phyloP scores from a whole-genome alignment of 2,888 invertebrate genomes.

The Gastracanthus pulcherrimus region DNA sequence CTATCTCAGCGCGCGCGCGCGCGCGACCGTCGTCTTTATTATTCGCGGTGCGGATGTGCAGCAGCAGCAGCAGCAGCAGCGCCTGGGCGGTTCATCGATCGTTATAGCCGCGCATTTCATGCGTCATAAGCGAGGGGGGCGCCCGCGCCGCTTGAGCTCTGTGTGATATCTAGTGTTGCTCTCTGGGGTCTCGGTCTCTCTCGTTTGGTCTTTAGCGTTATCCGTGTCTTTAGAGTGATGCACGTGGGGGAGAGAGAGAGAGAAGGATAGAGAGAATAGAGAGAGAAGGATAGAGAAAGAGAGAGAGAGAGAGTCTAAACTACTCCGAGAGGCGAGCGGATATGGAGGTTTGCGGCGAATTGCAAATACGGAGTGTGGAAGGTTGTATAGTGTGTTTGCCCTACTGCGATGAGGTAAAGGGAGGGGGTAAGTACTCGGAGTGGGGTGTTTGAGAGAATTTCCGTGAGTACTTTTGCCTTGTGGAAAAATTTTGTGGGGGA shows the following conservation, averaged over 20 bases:
- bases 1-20: no score
- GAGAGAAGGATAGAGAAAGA: no score
- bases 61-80: not conserved
- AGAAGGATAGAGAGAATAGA: no score
- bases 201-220: not conserved
- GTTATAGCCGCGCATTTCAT: constrained; percentile 39
- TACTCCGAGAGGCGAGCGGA: no score
- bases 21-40: constrained; percentile 5
- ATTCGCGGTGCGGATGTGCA: not conserved
- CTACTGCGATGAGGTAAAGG: not conserved
- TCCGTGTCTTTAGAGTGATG: not conserved
- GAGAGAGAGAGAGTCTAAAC: constrained; percentile 27
- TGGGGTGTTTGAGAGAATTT: no score
- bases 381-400: not conserved
- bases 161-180: not conserved
- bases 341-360: constrained; percentile 15
- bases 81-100: constrained; percentile 28
- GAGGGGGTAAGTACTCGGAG: not conserved
- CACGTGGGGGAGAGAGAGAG: not conserved
- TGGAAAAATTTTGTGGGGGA: no score
- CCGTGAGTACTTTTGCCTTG: no score
- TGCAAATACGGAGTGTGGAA: constrained; percentile 11
- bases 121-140: constrained; percentile 41
- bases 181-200: not conserved
- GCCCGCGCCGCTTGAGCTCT: not conserved